Base-by-base conservation (phyloP, 1,140 invertebrate genomes). In the Hycleus cichorii region DNA sequence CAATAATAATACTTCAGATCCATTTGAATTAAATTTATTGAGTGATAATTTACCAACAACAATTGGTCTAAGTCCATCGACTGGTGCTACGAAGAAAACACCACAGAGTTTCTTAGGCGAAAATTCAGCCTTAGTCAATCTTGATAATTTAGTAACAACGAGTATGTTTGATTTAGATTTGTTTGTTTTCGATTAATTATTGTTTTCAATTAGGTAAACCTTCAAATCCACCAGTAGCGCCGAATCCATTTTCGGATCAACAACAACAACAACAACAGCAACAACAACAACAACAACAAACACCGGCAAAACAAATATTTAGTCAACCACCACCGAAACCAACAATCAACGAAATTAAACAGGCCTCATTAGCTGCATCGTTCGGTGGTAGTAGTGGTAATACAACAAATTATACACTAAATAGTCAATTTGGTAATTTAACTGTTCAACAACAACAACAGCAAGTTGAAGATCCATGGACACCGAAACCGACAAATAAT, bases 91-190 rank as follows among this genome's bases (percentile, higher is more conserved):
- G 25, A 88, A 90, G 72, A 95, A 93, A 75, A 93, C 91, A 52
- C 93, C 95, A 6, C 90, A 93, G 64, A 86, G 85, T 64, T 97
- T 97, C 76, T 81, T 97, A 5, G 94, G 94, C 12, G 91, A 96
- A 77, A 97, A 97, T 77, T 93, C 90, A 18, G 83, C 86, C 63
- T 81, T 97, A 57, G 94, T 97, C 43, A 97, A 97, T 82, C 80
- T 97, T 68, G 94, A 97, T 77, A 93, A 95, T 77, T 82, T 97
- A 69, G 89, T 97, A 58, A 91, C 89, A 12, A 59, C 65, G 47
- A 65, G 63, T 62, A 59, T 65, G 67, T 70, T 52, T 42, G 18
- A 18, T 18, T 18, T 18, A 1, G 18, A 18, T 52, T 42, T 9
- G 24, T 11, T 39, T 9, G n/a, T 2, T 38, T 52, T 4, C 5